These are phyloP conservation scores for Oreohelix idahoensis DNA, from an alignment of 1,140 invertebrate genomes.

Conservation along the genomic window DNA sequence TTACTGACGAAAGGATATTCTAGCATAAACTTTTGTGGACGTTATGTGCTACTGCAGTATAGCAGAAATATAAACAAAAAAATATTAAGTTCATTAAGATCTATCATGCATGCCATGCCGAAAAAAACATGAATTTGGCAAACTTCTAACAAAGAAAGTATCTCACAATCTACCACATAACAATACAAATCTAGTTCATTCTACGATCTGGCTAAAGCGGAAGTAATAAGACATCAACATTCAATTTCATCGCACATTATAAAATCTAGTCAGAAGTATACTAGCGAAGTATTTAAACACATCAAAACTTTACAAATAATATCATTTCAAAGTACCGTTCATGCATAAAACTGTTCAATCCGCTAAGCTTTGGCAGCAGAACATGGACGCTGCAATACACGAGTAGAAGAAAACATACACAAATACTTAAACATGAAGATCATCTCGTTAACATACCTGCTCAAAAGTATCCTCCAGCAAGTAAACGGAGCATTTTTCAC, in stretches of 20 bases:
- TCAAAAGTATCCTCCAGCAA: slow-evolving; percentile 59
- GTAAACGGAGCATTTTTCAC: slow-evolving; percentile 87
- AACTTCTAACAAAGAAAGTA: neutral
- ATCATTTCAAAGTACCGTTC: neutral
- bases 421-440: no score
- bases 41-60: no score
- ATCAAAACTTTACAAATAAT: neutral
- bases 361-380: neutral
- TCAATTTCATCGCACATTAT: no score
- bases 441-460: slow-evolving; percentile 26
- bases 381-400: neutral
- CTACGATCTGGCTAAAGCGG: no score
- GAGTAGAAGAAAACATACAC: no score
- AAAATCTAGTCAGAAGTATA: no score
- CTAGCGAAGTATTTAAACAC: no score
- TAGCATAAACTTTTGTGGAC: no score
- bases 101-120: neutral
- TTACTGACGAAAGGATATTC: no score
- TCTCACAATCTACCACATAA: neutral
- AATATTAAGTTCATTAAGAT: no score
- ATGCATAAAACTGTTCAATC: neutral
- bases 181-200: neutral
- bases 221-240: no score
- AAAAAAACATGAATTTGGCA: neutral
- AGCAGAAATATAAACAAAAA: no score